Percentiles rank a stretch among this genome's conserved stretches.
These are phyloP conservation scores for Ptychobarbus kaznakovi DNA, from an alignment of 2,797 vertebrate genomes.

Conservation along the genomic window DNA sequence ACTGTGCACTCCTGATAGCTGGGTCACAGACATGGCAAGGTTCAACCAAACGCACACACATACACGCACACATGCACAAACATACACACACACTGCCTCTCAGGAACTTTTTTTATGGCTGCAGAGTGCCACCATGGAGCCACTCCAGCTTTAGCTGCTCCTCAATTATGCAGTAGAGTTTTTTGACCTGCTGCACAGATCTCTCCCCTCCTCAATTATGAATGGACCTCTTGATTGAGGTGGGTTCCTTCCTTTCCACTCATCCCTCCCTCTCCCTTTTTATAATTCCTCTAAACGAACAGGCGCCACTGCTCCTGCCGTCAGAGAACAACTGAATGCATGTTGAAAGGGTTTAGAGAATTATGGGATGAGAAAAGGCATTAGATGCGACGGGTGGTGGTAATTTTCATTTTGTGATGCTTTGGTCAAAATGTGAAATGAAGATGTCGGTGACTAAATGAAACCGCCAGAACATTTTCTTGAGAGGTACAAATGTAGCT, in stretches of 20 bases:
- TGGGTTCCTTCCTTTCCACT: constrained; percentile 61
- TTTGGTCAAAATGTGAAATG: constrained; percentile 35
- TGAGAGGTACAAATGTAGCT: constrained; percentile 19
- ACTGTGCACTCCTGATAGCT: constrained; percentile 12
- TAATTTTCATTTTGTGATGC: constrained; percentile 42
- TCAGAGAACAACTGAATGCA: constrained; percentile 46
- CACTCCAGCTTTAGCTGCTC: constrained; percentile 62
- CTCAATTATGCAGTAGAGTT: constrained; percentile 71
- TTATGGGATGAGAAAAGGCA: constrained; percentile 51
- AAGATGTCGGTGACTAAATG: constrained; percentile 55
- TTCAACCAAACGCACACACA: constrained; percentile 23
- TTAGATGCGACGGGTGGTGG: constrained; percentile 55
- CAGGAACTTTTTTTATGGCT: constrained; percentile 62
- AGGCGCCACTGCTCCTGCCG: constrained; percentile 60
- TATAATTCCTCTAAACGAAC: constrained; percentile 52
- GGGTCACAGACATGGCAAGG: constrained; percentile 42
- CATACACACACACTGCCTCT: constrained; percentile 43
- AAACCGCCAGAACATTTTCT: constrained; percentile 23
- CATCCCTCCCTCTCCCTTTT: constrained; percentile 45
- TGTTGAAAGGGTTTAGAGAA: constrained; percentile 53
- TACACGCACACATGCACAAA: constrained; percentile 35
- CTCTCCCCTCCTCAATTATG: constrained; percentile 67
- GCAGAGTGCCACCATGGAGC: constrained; percentile 66
- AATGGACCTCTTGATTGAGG: constrained; percentile 67
- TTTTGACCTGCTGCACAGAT: constrained; percentile 67